Percentiles rank a stretch among this genome's conserved stretches.
These are phyloP conservation scores for Allophyes oxyacanthae DNA, from an alignment of 2,888 invertebrate species.

Conservation along the genomic window DNA sequence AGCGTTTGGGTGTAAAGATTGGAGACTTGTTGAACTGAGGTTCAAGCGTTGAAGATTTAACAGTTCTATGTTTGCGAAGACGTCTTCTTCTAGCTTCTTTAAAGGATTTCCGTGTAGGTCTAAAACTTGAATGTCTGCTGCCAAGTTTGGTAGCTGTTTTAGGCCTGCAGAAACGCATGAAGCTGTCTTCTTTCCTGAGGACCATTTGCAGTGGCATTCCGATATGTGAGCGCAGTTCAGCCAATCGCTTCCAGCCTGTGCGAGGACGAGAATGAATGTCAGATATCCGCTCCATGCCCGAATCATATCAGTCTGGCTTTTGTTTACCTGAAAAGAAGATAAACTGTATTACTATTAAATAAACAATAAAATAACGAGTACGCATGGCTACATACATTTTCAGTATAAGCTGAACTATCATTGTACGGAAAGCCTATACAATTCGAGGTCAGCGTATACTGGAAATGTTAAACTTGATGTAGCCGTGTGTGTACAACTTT, in stretches of 20 bases:
- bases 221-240: conserved; percentile 93
- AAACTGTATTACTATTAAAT: conserved; percentile 7
- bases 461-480: too few species aligned
- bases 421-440: too few species aligned
- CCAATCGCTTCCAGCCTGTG: conserved; percentile 91
- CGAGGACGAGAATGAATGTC: conserved; percentile 70
- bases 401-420: too few species aligned
- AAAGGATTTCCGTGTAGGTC: conserved; percentile 95
- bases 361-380: not conserved
- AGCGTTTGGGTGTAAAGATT: conserved; percentile 93
- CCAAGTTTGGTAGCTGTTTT: conserved; percentile 91
- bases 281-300: conserved; percentile 75
- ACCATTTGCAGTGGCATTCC: conserved; percentile 97
- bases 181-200: conserved; percentile 96
- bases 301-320: conserved; percentile 59
- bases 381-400: too few species aligned
- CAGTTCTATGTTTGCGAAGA: conserved; percentile 94
- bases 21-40: conserved; percentile 92
- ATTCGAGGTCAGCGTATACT: too few species aligned
- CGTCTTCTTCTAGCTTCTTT: conserved; percentile 92
- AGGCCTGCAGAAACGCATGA: conserved; percentile 94
- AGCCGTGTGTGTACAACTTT: too few species aligned
- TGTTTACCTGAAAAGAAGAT: conserved; percentile 77
- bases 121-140: conserved; percentile 90
- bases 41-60: conserved; percentile 96